phyloP scores from a whole-genome alignment of 1,140 invertebrate species.

The Plectrocnemia conspersa region DNA sequence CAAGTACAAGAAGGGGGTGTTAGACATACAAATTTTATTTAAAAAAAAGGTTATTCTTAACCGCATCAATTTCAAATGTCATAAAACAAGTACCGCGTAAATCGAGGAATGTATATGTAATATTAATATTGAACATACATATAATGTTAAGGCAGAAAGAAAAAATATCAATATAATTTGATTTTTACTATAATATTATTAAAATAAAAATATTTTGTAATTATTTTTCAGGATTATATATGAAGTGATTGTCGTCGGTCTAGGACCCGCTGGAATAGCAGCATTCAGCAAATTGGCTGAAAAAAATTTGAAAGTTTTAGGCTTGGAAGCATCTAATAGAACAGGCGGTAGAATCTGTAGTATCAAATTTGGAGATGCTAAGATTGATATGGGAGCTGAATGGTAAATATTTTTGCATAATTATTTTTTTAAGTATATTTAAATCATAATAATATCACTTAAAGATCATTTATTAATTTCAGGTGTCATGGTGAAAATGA shows the following conservation, averaged over 20 bases:
- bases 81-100: too few species aligned
- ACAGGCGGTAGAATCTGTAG: slow-evolving; percentile 57
- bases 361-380: slow-evolving; percentile 45
- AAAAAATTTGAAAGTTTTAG: slow-evolving; percentile 49
- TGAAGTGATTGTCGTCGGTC: slow-evolving; percentile 56
- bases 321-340: slow-evolving; percentile 57
- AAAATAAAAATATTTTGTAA: not conserved
- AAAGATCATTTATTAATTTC: not conserved
- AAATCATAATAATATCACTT: too few species aligned
- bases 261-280: slow-evolving; percentile 58
- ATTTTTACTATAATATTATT: not conserved
- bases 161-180: too few species aligned
- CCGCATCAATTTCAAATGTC: too few species aligned
- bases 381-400: slow-evolving; percentile 43
- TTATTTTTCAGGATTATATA: slow-evolving; percentile 30
- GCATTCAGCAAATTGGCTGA: slow-evolving; percentile 51
- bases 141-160: too few species aligned
- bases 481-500: slow-evolving; percentile 63
- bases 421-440: too few species aligned
- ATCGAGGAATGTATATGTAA: too few species aligned
- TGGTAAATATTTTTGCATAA: slow-evolving; percentile 36
- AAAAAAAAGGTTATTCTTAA: too few species aligned
- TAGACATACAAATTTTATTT: too few species aligned
- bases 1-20: too few species aligned
- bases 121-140: too few species aligned